Conservation (phyloP, 2,797 vertebrate species). For the Valencia hispanica region DNA sequence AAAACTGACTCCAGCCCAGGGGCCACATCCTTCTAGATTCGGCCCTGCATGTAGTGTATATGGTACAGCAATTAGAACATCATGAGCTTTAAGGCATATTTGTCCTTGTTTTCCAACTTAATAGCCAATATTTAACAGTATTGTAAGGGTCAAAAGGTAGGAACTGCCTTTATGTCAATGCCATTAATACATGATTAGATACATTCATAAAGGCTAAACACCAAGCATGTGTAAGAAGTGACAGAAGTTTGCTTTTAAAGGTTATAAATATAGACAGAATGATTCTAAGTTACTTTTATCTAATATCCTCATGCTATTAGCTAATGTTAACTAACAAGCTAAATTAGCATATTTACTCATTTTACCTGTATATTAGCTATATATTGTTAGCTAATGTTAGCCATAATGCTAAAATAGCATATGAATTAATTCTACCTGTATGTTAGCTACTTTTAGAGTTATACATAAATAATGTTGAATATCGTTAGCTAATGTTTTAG, state of each 20-base stretch:
- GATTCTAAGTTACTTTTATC: not conserved
- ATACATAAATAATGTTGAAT: not conserved
- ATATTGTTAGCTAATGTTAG: not conserved
- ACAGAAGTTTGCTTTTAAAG: not conserved
- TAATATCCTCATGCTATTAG: not conserved
- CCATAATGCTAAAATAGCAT: not conserved
- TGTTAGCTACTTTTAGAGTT: not conserved
- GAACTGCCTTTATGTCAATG: not conserved
- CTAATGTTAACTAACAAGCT: not conserved
- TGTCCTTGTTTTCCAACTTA: too few relatives aligned
- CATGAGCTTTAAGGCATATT: too few relatives aligned
- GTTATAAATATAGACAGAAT: not conserved
- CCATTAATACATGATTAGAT: not conserved
- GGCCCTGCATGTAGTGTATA: too few relatives aligned
- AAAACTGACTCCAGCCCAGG: too few relatives aligned
- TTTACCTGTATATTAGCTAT: too few relatives aligned
- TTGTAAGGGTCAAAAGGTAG: not conserved
- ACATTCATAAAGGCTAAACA: not conserved
- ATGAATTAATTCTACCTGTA: not conserved
- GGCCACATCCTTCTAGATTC: too few relatives aligned
- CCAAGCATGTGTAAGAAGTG: not conserved
- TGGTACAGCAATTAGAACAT: not conserved
- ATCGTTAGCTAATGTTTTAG: not conserved
- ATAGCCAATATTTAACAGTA: not conserved
- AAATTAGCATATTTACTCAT: too few relatives aligned